Conservation (phyloP, 2,797 vertebrate genomes). For the Microhierax caerulescens region DNA sequence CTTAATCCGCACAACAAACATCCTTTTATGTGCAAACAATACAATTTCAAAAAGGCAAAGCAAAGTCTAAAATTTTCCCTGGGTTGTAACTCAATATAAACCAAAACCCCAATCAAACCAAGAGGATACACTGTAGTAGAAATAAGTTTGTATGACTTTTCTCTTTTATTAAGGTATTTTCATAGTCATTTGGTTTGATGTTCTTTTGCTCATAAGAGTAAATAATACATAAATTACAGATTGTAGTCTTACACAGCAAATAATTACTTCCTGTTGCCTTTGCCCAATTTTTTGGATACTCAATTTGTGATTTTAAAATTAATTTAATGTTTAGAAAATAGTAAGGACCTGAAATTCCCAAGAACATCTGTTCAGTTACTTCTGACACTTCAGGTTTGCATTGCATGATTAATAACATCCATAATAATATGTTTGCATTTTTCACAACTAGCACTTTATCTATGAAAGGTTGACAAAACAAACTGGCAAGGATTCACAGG, state of each 20-base stretch:
- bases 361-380: neutral
- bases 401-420: neutral
- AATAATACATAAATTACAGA: neutral
- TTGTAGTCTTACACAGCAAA: neutral
- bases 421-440: neutral
- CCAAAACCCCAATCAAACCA: neutral
- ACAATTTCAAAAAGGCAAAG: neutral
- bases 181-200: neutral
- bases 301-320: neutral
- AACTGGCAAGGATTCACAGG: neutral
- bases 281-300: neutral
- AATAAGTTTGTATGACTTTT: neutral
- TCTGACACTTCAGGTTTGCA: neutral
- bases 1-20: neutral
- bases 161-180: neutral
- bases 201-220: neutral
- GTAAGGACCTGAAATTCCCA: neutral
- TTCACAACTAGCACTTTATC: neutral
- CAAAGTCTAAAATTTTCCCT: neutral
- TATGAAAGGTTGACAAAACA: neutral
- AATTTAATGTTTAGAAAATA: neutral
- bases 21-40: neutral
- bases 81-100: neutral
- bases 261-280: neutral
- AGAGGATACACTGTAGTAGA: neutral